phyloP scores from a whole-genome alignment of 2,888 invertebrate genomes.

The Euzophera pinguis region DNA sequence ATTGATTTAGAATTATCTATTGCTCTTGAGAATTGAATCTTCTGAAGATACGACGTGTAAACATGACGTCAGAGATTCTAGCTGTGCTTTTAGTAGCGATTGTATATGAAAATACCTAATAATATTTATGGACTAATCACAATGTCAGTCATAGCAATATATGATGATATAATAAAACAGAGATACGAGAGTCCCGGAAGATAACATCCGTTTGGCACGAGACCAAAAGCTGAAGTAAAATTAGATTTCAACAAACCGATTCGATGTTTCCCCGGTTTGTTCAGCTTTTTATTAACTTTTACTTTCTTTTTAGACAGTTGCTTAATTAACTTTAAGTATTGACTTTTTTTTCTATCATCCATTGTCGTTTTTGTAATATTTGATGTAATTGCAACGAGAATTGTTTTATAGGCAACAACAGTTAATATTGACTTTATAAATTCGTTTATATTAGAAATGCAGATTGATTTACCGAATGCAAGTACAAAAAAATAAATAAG shows the following conservation, averaged over 20 bases:
- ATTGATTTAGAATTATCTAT: background rate
- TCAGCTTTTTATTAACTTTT: conserved; percentile 29
- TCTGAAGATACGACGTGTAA: background rate
- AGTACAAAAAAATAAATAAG: background rate
- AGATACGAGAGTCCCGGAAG: conserved; percentile 48
- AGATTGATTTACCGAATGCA: too few relatives aligned
- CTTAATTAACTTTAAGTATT: conserved; percentile 13
- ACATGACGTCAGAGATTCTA: conserved; percentile 5
- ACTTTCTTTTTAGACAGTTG: conserved; percentile 25
- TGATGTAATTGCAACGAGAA: too few relatives aligned
- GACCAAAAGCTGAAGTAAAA: conserved; percentile 47
- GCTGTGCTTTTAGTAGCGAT: background rate
- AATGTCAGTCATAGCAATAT: conserved; percentile 6
- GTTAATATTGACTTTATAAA: too few relatives aligned
- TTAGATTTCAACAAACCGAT: conserved; percentile 45
- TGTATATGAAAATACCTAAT: background rate
- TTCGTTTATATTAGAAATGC: too few relatives aligned
- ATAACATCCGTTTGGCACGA: conserved; percentile 69
- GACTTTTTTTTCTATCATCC: background rate
- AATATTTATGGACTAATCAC: conserved; percentile 1
- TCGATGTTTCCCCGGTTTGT: conserved; percentile 32
- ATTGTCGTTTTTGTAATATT: too few relatives aligned
- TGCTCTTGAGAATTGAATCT: background rate
- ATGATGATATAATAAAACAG: conserved; percentile 53
- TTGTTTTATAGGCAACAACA: too few relatives aligned